These are phyloP conservation scores for Eulithis prunata DNA, from an alignment of 2,888 invertebrate genomes.

Conservation along the genomic window DNA sequence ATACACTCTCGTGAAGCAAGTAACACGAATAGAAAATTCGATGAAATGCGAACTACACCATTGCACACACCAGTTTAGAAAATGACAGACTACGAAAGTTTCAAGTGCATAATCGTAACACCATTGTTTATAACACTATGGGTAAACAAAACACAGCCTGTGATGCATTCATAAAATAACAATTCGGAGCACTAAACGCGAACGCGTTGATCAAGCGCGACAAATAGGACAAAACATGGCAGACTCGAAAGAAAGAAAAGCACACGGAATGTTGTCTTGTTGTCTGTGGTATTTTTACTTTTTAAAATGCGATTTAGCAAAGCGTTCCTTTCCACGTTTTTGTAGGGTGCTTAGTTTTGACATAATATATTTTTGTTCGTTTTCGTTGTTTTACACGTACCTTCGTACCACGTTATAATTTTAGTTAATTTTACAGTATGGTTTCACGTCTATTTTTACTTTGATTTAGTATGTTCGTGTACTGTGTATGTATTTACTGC, in stretches of 20 bases:
- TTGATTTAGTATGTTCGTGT: too few species aligned
- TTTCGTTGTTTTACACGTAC: too few species aligned
- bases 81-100: constrained; percentile 61
- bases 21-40: constrained; percentile 68
- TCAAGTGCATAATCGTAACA: constrained; percentile 62
- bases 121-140: constrained; percentile 70
- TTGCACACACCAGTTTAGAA: constrained; percentile 69
- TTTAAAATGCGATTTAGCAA: constrained; percentile 53
- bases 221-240: constrained; percentile 85
- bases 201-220: constrained; percentile 83
- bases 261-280: constrained; percentile 59
- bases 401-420: too few species aligned
- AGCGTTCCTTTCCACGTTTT: constrained; percentile 44
- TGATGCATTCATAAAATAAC: constrained; percentile 79
- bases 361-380: too few species aligned
- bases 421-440: too few species aligned
- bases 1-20: constrained; percentile 64
- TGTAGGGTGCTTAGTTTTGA: neutral
- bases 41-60: constrained; percentile 75
- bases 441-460: too few species aligned
- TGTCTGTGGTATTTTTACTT: constrained; percentile 77
- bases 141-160: constrained; percentile 80
- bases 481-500: too few species aligned
- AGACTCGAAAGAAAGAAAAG: constrained; percentile 70
- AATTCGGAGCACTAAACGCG: constrained; percentile 74